These are phyloP conservation scores for Rhyzopertha dominica DNA, from an alignment of 1,140 invertebrate genomes.

Conservation along the genomic window DNA sequence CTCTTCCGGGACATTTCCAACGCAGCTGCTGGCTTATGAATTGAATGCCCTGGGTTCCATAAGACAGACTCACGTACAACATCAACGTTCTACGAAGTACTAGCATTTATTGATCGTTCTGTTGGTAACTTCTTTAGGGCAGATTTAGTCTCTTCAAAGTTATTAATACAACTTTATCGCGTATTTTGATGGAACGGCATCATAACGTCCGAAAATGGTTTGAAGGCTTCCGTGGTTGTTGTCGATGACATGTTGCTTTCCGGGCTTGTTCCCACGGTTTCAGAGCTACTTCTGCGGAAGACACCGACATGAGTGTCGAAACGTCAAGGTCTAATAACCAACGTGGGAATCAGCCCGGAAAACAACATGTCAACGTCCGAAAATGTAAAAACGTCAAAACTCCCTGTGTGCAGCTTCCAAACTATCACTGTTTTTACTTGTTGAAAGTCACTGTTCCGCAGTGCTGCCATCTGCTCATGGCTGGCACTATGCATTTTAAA, in stretches of 20 bases:
- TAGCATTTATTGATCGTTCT: neutral
- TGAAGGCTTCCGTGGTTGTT: no score
- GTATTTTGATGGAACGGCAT: neutral
- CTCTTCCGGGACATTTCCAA: neutral
- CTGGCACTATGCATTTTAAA: constrained; percentile 1
- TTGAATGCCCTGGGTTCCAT: neutral
- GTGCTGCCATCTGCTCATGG: constrained; percentile 1
- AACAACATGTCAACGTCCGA: no score
- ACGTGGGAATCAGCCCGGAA: no score
- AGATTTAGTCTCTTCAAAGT: constrained; percentile 2
- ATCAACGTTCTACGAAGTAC: neutral
- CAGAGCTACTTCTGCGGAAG: no score
- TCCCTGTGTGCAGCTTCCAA: constrained; percentile 1
- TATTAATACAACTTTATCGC: constrained; percentile 1
- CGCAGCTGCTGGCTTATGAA: neutral
- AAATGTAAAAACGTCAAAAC: constrained; percentile 1
- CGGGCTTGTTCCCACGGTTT: no score
- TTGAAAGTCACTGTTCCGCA: neutral
- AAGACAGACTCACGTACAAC: constrained; percentile 3
- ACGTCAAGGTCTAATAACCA: no score
- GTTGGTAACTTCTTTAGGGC: constrained; percentile 1
- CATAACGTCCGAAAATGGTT: constrained; percentile 1
- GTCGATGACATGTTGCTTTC: no score
- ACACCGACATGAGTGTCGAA: no score
- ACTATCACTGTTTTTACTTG: constrained; percentile 2